These are phyloP conservation scores for Hippocampus comes DNA, from an alignment of 2,113 vertebrate species.

Conservation along the genomic window DNA sequence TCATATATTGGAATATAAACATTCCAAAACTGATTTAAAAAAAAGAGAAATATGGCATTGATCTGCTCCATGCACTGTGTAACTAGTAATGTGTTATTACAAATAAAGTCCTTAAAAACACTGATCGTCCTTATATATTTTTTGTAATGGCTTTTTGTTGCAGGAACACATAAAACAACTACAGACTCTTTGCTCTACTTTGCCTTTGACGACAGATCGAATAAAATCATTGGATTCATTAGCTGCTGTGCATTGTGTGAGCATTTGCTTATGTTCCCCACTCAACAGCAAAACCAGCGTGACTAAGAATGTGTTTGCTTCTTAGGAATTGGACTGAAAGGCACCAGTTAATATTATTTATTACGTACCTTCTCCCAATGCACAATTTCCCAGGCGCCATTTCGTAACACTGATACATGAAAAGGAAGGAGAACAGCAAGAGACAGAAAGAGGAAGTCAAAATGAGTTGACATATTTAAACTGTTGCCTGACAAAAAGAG, in stretches of 20 bases:
- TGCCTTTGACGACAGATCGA: slow-evolving; percentile 38
- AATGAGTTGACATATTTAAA: neutral
- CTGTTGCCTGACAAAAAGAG: slow-evolving; percentile 5
- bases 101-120: slow-evolving; percentile 11
- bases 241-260: slow-evolving; percentile 14
- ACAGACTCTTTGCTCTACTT: neutral
- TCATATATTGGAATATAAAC: no score
- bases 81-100: neutral
- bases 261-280: slow-evolving; percentile 1
- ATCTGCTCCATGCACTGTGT: neutral
- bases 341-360: neutral
- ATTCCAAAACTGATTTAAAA: no score
- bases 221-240: slow-evolving; percentile 48
- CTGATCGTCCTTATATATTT: neutral
- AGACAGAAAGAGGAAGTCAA: neutral
- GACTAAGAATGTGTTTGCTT: neutral
- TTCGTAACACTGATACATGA: slow-evolving; percentile 81
- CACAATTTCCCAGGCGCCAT: slow-evolving; percentile 97
- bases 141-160: slow-evolving; percentile 5
- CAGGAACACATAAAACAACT: slow-evolving; percentile 28
- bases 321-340: slow-evolving; percentile 3
- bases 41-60: neutral
- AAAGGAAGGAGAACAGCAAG: slow-evolving; percentile 14
- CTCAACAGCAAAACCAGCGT: neutral
- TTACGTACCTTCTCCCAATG: slow-evolving; percentile 95